Percentiles rank a stretch among this genome's conserved stretches.
Conservation (phyloP, 2,797 vertebrate genomes). For the Columba guinea region DNA sequence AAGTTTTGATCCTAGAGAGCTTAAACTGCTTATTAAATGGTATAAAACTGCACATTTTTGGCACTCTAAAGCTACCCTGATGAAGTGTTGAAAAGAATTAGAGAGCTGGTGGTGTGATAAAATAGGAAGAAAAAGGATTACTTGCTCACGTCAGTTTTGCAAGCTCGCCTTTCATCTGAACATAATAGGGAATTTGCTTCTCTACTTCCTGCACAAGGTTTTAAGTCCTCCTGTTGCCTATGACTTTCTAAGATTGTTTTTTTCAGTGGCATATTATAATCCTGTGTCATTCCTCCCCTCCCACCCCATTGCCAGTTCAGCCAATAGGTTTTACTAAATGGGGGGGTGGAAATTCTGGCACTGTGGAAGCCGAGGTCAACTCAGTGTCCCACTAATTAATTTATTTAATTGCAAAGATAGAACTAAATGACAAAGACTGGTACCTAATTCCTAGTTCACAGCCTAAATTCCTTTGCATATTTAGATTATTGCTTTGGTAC, state of each 20-base stretch:
- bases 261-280: background rate
- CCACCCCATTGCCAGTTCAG: background rate
- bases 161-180: background rate
- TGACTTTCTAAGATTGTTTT: background rate
- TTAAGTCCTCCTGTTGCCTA: background rate
- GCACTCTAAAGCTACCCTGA: background rate
- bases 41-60: background rate
- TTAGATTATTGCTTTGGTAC: background rate
- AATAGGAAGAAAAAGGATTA: background rate
- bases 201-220: background rate
- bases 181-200: background rate
- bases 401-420: background rate
- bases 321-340: background rate
- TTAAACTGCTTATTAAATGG: background rate
- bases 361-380: background rate
- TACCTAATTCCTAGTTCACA: background rate
- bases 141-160: background rate
- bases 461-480: background rate
- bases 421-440: background rate
- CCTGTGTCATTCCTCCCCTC: background rate
- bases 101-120: background rate
- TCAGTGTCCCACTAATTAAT: background rate
- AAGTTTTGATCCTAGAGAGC: background rate
- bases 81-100: background rate
- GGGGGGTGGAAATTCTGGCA: background rate